Conservation (phyloP, 2,888 invertebrate species). For the Tricholauxania praeusta region DNA sequence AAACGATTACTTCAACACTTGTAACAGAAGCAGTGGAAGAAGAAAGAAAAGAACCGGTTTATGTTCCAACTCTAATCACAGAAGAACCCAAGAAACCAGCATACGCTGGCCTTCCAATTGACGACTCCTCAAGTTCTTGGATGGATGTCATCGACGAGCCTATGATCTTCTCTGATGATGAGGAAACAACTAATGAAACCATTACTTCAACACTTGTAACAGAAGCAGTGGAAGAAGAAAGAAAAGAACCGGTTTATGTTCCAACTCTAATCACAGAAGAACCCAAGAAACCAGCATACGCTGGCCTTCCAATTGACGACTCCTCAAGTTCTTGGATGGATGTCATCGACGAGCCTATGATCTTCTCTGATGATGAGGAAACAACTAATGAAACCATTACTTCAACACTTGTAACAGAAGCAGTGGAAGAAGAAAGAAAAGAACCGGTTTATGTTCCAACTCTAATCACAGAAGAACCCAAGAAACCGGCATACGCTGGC, state of each 20-base stretch:
- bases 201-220: no score
- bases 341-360: no score
- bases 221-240: slow-evolving; percentile 38
- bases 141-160: no score
- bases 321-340: slow-evolving; percentile 42
- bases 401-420: no score
- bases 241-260: no score
- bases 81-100: slow-evolving; percentile 51
- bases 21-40: slow-evolving; percentile 34
- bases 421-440: slow-evolving; percentile 45
- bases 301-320: slow-evolving; percentile 40
- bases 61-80: slow-evolving; percentile 50
- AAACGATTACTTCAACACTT: neutral
- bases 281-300: slow-evolving; percentile 48
- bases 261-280: slow-evolving; percentile 53
- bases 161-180: slow-evolving; percentile 59
- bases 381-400: slow-evolving; percentile 14
- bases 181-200: slow-evolving; percentile 42
- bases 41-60: no score
- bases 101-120: slow-evolving; percentile 45
- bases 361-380: slow-evolving; percentile 59
- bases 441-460: slow-evolving; percentile 6
- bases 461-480: slow-evolving; percentile 53
- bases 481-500: slow-evolving; percentile 47
- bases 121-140: neutral